Conservation (phyloP, 2,888 invertebrate genomes). For the Merodon equestris region DNA sequence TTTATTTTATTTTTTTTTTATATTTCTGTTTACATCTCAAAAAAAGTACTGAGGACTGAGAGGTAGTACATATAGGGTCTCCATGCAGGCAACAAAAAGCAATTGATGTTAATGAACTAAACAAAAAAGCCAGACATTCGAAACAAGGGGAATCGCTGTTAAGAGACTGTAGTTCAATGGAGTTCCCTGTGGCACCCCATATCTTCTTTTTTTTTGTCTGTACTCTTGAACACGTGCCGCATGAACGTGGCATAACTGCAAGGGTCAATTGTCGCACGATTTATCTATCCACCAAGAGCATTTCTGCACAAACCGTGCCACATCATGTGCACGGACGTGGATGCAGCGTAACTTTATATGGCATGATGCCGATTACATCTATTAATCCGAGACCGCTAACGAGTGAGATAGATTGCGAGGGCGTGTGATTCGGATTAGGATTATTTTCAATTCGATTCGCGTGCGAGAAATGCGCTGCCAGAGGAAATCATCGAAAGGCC, state of each 20-base stretch:
- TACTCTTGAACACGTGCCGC: conserved; percentile 57
- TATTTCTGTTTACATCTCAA: too few species aligned
- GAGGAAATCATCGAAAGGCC: too few species aligned
- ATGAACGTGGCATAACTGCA: conserved; percentile 15
- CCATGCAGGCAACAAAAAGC: too few species aligned
- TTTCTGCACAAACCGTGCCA: conserved; percentile 14
- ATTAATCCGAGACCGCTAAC: conserved; percentile 52
- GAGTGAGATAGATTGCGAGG: conserved; percentile 57
- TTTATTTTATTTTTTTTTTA: too few species aligned
- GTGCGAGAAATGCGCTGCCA: too few species aligned
- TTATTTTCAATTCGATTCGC: too few species aligned
- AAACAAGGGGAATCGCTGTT: conserved; percentile 34
- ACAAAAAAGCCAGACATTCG: conserved; percentile 44
- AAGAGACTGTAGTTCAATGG: conserved; percentile 54
- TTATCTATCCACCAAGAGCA: conserved; percentile 32
- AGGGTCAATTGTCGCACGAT: conserved; percentile 66
- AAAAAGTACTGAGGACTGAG: too few species aligned
- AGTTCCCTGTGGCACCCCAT: conserved; percentile 62
- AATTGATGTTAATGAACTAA: conserved; percentile 59
- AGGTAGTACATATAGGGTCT: too few species aligned
- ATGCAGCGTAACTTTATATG: conserved; percentile 54
- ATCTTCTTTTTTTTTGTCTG: background rate
- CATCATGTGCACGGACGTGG: conserved; percentile 14
- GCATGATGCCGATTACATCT: conserved; percentile 58
- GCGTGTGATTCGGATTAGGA: conserved; percentile 37